A percentile compares a stretch with the other conserved stretches of the same genome.
These are phyloP conservation scores for Poecile montanus DNA, from an alignment of 2,797 vertebrate genomes.

Conservation along the genomic window DNA sequence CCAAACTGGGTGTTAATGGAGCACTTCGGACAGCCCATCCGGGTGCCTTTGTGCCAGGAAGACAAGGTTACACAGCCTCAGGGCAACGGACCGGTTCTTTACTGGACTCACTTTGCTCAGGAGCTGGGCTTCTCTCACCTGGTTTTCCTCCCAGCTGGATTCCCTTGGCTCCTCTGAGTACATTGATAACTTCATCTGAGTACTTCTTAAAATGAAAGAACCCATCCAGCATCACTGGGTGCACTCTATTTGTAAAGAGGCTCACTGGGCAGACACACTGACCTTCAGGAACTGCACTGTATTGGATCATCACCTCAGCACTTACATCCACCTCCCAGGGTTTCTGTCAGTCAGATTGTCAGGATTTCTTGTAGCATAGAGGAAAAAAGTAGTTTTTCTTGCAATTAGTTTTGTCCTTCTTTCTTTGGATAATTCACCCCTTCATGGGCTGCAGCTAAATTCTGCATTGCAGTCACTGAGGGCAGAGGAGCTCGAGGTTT, in stretches of 20 bases:
- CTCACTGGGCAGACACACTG: background rate
- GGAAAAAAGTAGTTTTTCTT: background rate
- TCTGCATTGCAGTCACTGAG: background rate
- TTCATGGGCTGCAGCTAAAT: background rate
- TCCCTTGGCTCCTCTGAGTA: background rate
- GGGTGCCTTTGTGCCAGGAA: conserved; percentile 73
- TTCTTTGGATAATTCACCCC: background rate
- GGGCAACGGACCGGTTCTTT: background rate
- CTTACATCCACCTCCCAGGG: background rate
- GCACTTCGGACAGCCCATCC: conserved; percentile 56
- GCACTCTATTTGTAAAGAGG: background rate
- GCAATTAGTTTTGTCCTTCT: background rate
- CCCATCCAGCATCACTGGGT: background rate
- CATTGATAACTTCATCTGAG: background rate
- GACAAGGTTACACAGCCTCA: conserved; percentile 72
- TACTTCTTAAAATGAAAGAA: background rate
- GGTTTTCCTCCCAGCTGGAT: background rate
- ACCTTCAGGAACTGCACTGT: background rate
- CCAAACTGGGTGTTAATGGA: conserved; percentile 71
- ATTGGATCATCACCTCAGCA: background rate
- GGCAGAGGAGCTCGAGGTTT: background rate
- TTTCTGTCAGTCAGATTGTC: background rate
- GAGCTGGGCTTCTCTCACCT: background rate
- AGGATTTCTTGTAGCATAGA: background rate
- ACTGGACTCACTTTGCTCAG: background rate